Percentiles rank a stretch among this genome's conserved stretches.
These are phyloP conservation scores for Cataglyphis rosenhaueri DNA, from an alignment of 2,888 invertebrate species.

Conservation along the genomic window DNA sequence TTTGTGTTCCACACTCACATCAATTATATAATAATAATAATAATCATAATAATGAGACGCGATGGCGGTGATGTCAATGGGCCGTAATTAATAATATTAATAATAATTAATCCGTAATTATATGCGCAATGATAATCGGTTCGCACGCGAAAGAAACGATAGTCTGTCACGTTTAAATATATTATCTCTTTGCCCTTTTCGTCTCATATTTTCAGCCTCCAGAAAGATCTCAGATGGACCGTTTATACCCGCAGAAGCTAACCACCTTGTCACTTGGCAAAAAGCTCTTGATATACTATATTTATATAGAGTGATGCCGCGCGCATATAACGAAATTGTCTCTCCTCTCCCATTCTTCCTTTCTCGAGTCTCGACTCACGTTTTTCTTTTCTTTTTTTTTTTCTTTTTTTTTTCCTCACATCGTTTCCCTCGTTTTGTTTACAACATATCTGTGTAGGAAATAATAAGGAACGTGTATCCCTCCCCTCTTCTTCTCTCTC, in stretches of 20 bases:
- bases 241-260: slow-evolving; percentile 60
- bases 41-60: slow-evolving; percentile 65
- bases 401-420: not conserved
- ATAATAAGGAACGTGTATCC: slow-evolving; percentile 56
- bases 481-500: not conserved
- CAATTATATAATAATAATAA: slow-evolving; percentile 75
- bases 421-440: slow-evolving; percentile 32
- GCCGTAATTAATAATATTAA: slow-evolving; percentile 70
- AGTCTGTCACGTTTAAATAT: slow-evolving; percentile 61
- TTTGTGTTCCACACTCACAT: slow-evolving; percentile 77
- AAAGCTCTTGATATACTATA: slow-evolving; percentile 68
- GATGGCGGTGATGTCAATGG: slow-evolving; percentile 67
- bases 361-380: not conserved
- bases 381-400: not conserved
- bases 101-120: slow-evolving; percentile 73
- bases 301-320: slow-evolving; percentile 67
- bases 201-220: slow-evolving; percentile 44
- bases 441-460: slow-evolving; percentile 30
- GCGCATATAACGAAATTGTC: slow-evolving; percentile 56
- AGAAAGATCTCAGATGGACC: slow-evolving; percentile 35
- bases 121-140: slow-evolving; percentile 66
- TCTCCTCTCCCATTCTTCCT: not conserved
- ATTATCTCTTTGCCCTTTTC: slow-evolving; percentile 35
- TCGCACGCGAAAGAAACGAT: slow-evolving; percentile 71
- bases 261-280: slow-evolving; percentile 58